Evolutionary conservation across 2,797 vertebrate species (phyloP).

Genomic region (Enteromius paludinosus): DNA sequence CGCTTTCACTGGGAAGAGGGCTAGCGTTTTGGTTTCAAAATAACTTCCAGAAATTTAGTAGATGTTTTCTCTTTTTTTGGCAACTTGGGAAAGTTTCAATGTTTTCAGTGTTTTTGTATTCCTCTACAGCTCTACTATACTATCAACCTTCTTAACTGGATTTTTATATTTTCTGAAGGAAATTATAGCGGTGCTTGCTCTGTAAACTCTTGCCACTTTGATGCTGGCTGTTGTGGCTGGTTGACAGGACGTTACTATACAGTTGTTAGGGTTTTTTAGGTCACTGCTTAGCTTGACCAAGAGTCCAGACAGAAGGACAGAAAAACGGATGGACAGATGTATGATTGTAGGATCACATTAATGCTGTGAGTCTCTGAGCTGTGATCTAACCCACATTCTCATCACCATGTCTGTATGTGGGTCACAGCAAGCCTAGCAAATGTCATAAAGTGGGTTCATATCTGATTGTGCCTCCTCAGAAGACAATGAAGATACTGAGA

Average conservation of each 20-base stretch:
- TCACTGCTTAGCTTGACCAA: not conserved
- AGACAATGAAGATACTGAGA: slow-evolving; percentile 29
- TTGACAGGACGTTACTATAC: not conserved
- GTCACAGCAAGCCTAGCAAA: slow-evolving; percentile 15
- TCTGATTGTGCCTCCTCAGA: slow-evolving; percentile 27
- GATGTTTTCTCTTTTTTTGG: too few relatives aligned
- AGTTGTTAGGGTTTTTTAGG: not conserved
- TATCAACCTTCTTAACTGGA: not conserved
- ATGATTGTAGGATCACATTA: not conserved
- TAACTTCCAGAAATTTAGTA: slow-evolving; percentile 3
- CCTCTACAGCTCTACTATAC: not conserved
- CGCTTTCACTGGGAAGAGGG: not conserved
- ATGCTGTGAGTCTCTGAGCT: not conserved
- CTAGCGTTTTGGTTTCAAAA: slow-evolving; percentile 21
- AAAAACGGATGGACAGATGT: not conserved
- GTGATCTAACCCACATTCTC: not conserved
- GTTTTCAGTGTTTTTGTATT: not conserved
- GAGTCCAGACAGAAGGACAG: not conserved
- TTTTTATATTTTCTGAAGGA: not conserved
- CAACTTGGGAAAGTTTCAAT: not conserved
- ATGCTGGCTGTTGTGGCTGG: not conserved
- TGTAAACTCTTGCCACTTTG: not conserved
- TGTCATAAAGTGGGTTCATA: slow-evolving; percentile 41
- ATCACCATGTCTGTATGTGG: slow-evolving; percentile 5
- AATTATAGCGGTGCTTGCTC: not conserved